Evolutionary conservation across 2,888 invertebrate genomes (phyloP).

Genomic region (Tachystola acroxantha): DNA sequence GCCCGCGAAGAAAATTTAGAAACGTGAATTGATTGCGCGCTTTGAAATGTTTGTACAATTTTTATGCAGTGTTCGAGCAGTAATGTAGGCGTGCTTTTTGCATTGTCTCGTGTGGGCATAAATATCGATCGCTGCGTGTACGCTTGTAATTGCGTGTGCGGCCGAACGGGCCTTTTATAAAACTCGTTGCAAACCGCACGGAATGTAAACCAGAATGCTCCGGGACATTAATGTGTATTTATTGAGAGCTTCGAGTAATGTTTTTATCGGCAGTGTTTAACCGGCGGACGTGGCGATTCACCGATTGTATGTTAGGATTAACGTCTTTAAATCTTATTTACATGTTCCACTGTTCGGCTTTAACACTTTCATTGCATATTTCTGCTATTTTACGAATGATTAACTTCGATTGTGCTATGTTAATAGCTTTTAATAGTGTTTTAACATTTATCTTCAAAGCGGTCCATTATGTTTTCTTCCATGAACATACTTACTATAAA

Average conservation of each 20-base stretch:
- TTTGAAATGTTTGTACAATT: constrained; percentile 24
- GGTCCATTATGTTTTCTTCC: no score
- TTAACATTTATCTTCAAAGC: no score
- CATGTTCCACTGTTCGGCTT: constrained; percentile 24
- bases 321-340: constrained; percentile 33
- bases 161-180: constrained; percentile 71
- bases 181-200: constrained; percentile 74
- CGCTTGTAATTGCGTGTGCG: constrained; percentile 75
- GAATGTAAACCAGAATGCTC: constrained; percentile 75
- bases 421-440: no score
- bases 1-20: constrained; percentile 28
- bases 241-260: constrained; percentile 73
- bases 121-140: constrained; percentile 70
- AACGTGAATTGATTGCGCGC: constrained; percentile 37
- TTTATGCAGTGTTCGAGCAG: constrained; percentile 29
- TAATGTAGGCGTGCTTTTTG: constrained; percentile 49
- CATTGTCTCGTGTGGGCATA: constrained; percentile 59
- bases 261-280: constrained; percentile 69
- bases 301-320: constrained; percentile 42
- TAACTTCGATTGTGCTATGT: no score
- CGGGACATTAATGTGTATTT: constrained; percentile 76
- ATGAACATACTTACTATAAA: no score
- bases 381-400: constrained; percentile 19
- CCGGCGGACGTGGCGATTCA: constrained; percentile 47
- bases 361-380: constrained; percentile 33